Conservation (phyloP, 2,113 vertebrate genomes). For the Gallinago media region DNA sequence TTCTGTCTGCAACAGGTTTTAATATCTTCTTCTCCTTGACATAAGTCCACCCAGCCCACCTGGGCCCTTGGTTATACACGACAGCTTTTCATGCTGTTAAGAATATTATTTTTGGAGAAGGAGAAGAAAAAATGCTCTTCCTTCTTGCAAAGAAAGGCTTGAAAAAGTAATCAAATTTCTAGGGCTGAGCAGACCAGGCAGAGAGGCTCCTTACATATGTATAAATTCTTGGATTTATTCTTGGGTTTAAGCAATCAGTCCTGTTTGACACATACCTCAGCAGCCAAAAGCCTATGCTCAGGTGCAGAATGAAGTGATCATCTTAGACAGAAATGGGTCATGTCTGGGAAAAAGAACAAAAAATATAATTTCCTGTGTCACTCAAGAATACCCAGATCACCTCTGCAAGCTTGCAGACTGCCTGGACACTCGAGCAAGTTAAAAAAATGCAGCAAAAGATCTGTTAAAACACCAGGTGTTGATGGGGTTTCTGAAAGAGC, state of each 20-base stretch:
- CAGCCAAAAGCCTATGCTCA: not conserved
- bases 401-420: not conserved
- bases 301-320: not conserved
- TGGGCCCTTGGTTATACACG: accelerated
- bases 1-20: not conserved
- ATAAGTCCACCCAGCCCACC: not conserved
- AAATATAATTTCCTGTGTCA: not conserved
- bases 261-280: not conserved
- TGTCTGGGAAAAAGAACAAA: not conserved
- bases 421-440: not conserved
- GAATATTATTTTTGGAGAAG: not conserved
- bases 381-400: not conserved
- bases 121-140: not conserved
- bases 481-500: not conserved
- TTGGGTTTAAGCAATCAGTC: not conserved
- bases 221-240: slow-evolving; percentile 1
- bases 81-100: not conserved
- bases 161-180: not conserved
- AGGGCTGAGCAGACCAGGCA: not conserved
- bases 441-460: not conserved
- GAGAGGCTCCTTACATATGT: not conserved
- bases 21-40: not conserved
- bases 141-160: not conserved
- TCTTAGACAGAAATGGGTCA: not conserved
- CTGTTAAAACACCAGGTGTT: not conserved